Conservation (phyloP, 2,797 vertebrate species). For the Coregonus suidteri region DNA sequence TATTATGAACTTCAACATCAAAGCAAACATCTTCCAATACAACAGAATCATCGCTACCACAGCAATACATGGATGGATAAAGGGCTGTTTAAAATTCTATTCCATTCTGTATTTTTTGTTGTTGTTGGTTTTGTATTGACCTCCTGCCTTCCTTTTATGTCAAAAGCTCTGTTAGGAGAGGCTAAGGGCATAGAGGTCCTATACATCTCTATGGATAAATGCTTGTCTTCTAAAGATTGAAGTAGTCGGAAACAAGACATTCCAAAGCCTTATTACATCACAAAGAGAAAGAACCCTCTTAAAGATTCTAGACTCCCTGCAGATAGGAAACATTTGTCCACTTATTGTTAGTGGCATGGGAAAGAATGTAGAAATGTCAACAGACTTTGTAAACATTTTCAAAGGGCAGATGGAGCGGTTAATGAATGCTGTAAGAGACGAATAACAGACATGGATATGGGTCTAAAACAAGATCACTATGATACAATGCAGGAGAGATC, state of each 20-base stretch:
- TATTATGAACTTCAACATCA: no score
- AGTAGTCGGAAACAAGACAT: not conserved
- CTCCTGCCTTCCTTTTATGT: not conserved
- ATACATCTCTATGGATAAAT: no score
- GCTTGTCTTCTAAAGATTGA: not conserved
- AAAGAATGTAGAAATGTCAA: slow-evolving; percentile 3
- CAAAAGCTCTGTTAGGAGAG: not conserved
- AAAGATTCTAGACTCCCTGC: not conserved
- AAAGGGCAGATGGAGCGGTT: not conserved
- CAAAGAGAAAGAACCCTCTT: not conserved
- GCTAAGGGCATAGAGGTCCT: not conserved
- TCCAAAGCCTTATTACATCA: slow-evolving; percentile 6
- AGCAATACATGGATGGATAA: no score
- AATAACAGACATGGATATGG: not conserved
- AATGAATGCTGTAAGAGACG: not conserved
- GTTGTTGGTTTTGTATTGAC: not conserved
- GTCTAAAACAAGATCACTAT: no score
- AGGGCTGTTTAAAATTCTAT: not conserved
- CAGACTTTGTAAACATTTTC: not conserved
- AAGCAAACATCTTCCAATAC: no score
- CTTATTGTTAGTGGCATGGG: not conserved
- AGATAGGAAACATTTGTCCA: not conserved
- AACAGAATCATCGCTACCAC: no score
- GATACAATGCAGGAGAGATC: not conserved
- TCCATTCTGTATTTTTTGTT: not conserved